Base-by-base conservation (phyloP, 2,888 invertebrate species). In the Diplazon laetatorius region DNA sequence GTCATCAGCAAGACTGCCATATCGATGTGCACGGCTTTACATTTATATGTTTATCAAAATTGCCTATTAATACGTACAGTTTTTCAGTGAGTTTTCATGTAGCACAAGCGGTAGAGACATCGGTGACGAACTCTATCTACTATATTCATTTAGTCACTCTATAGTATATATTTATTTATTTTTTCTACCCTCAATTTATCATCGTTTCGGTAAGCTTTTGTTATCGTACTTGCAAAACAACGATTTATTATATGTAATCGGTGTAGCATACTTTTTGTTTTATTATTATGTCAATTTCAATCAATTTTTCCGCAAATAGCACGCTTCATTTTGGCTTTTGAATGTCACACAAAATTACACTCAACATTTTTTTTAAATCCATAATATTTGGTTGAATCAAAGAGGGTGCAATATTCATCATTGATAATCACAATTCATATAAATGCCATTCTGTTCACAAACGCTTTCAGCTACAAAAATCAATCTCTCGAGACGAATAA, bases 321-420 rank as follows among this genome's bases (percentile, higher is more conserved):
- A 63, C 78, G 74, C 78, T 76, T 50, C 62, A 37, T 44, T 66
- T 62, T 22, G 48, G 78, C 72, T 78, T 77, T 20, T 30, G 48
- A 63, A 59, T 62, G 44, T 62, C 52, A 35, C 70, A 39, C 16
- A 25, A 50, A 30, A 55, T 30, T 14, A 55, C 55, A 30, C 55
- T 30, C 9, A 10, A 55, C 16, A 6, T 30, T 52, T 35, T 14
- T 55, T 55, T 16, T 55, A n/a, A 25, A 52, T n/a, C 25, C 22
- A 14, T 12, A 8, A 6, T 25, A 25, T 52, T 46, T 16, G 14
- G 9, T 42, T 22, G 9, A 60, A 52, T 52, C 25, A 52, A 22
- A 3, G 4, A 1, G 22, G 5, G 8, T 4, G 14, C 16, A 46
- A 44, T n/a, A 44, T 14, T 2, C 5, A 14, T 44, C 44, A 46